Evolutionary conservation across 2,113 vertebrate species (phyloP), one percentile per base, ranked within the genome.

Genomic region (Anoplopoma fimbria): DNA sequence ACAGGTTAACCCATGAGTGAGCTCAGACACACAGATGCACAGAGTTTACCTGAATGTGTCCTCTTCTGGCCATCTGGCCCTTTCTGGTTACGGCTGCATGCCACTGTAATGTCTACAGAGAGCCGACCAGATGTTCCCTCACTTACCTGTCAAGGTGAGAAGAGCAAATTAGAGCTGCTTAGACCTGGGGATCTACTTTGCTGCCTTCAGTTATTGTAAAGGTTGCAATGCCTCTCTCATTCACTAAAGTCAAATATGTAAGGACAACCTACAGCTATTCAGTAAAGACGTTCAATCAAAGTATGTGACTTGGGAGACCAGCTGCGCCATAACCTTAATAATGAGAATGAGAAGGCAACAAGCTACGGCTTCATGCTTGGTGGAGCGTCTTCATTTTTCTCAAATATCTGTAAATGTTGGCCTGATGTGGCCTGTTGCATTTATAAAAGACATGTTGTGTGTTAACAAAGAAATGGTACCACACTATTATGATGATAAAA

Each of bases 81-180:
- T 81, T 76, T 64, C 78, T 81, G 69, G 33, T 80, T 33, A n/a
- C 60, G 14, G 47, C 67, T 74, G 83, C 38, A 63, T 87, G 75
- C 58, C 73, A 40, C 65, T 81, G 7, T 75, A 72, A 68, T 81
- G 83, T 83, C 82, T 82, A 2, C 80, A 80, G 88, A 87, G 85
- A 86, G 77, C 9, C 0, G 1, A 87, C 85, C 91, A 93, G 90
- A 94, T 94, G 90, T 94, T 92, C 84, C 82, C 79, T 74, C 61
- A 55, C 63, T 75, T 83, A 71, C 57, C 82, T 84, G 87, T 89
- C 80, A 88, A 82, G 91, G 88, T 83, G 79, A 90, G 81, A 71
- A 4, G 64, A 85, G 75, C 84, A 82, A 57, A 83, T 85, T 64
- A 75, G 68, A 81, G 81, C 67, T 60, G 45, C 75, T 85, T 67